Evolutionary conservation across 2,113 vertebrate genomes (phyloP), one percentile per base, ranked within the genome.

Genomic region (Ophthalmolycus amberensis): DNA sequence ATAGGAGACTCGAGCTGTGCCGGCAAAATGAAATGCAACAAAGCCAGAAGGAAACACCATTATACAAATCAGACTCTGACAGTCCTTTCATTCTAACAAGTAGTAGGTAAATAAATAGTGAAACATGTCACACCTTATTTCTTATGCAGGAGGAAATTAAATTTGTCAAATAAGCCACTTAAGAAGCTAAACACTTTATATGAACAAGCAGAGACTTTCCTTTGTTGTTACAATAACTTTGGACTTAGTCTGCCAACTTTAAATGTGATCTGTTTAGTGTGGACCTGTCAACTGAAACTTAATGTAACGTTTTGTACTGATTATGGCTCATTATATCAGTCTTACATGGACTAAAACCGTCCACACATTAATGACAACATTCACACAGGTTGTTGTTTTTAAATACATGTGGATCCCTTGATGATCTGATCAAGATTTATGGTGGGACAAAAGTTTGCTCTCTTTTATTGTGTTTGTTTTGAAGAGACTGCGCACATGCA

Each of bases 381-480:
- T 27, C 56, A 29, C 56, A 64, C 52, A 48, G 3, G 32, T n/a
- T 14, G 1, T 32, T n/a, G 25, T 18, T 75, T 72, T 20, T 46
- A 44, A 18, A 34, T 58, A 74, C 48, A 38, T 62, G 68, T 69
- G 27, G 70, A 29, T 79, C 59, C 67, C 42, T 22, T 27, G 40
- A 65, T 34, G 42, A 83, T 60, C 34, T 62, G 50, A 71, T 32
- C 71, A 75, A 73, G 73, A 77, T 68, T 86, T 64, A 85, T 65
- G 22, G 27, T 42, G 63, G 73, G 60, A 75, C 32, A 75, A 81
- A 85, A 67, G 73, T 93, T 87, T 79, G 42, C 9, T 87, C 67
- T 75, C 44, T 54, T 82, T 79, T 72, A 75, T 85, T 80, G 67
- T 68, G 79, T 69, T 92, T 95, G 87, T 92, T 91, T 90, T 88